phyloP scores from a whole-genome alignment of 2,797 vertebrate genomes.

The Premnoplex brunnescens region DNA sequence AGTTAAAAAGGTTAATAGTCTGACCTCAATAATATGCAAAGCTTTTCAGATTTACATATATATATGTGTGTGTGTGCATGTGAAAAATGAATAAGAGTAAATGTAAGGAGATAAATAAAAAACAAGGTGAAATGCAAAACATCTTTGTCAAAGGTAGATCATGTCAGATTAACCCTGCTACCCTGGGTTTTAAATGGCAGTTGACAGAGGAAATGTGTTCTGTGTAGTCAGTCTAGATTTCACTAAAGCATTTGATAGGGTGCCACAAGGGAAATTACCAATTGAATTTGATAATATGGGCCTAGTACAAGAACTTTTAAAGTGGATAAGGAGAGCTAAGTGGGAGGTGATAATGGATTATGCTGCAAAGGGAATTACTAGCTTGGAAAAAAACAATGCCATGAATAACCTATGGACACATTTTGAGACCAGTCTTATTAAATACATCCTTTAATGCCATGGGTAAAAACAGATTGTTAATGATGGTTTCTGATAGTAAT shows the following conservation, averaged over 20 bases:
- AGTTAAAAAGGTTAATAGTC: background rate
- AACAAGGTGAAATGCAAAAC: background rate
- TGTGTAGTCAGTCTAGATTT: slow-evolving; percentile 46
- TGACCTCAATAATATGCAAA: background rate
- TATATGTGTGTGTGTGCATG: no score
- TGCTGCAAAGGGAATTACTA: slow-evolving; percentile 6
- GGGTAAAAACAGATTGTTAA: background rate
- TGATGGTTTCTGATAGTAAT: background rate
- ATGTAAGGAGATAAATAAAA: background rate
- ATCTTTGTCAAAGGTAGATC: background rate
- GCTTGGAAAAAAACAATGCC: background rate
- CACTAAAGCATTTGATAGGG: slow-evolving; percentile 33
- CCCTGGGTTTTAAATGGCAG: slow-evolving; percentile 7
- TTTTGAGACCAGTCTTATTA: slow-evolving; percentile 15
- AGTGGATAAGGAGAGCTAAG: slow-evolving; percentile 40
- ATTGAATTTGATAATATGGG: slow-evolving; percentile 40
- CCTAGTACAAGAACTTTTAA: slow-evolving; percentile 50
- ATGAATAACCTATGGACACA: background rate
- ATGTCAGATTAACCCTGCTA: background rate
- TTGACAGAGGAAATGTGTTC: slow-evolving; percentile 48
- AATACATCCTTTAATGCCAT: background rate
- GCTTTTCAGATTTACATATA: background rate
- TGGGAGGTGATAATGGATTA: slow-evolving; percentile 53
- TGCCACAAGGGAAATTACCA: slow-evolving; percentile 47
- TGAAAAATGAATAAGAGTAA: background rate